Evolutionary conservation across 2,797 vertebrate species (phyloP), one percentile per base, ranked within the genome.

Genomic region (Masticophis lateralis): DNA sequence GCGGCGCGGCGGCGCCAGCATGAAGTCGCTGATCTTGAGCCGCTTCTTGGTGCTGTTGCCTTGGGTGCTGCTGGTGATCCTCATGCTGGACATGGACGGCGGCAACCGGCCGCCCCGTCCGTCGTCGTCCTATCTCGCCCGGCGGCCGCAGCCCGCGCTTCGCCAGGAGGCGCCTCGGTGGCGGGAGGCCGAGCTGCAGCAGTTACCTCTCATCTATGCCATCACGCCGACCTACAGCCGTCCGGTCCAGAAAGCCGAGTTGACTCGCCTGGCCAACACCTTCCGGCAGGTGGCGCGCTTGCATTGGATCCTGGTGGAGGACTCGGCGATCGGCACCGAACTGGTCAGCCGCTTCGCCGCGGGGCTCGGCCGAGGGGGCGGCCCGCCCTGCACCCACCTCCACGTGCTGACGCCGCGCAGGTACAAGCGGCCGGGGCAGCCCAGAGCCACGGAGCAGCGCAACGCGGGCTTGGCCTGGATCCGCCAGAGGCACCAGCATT

Each of bases 251-350:
- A 99, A 99, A 96, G 99, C 99, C 10, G 99, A 99, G 98, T 98
- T 99, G 93, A 99, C 99, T 91, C 98, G 99, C 13, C 96, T 99
- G 97, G 98, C 98, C 63, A 99, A 99, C 97, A 99, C 98, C 7
- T 98, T 99, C 97, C 99, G 99, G 96, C 99, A 99, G 98, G 99
- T 99, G 94, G 98, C 98, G 96, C 98, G 98, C 53, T 98, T 99
- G 94, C 99, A 99, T 97, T 99, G 99, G 99, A 98, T 99, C 96
- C 97, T 99, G 59, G 99, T 99, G 97, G 99, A 99, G 97, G 99
- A 99, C 97, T 98, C 99, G 27, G 97, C 98, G 9, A 92, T 96
- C 93, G 98, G 98, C 95, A 99, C 98, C 95, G 99, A 99, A 94
- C 97, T 99, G 97, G 99, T 99, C 95, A 97, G 98, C 96, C 98